Evolutionary conservation across 2,888 invertebrate species (phyloP), one percentile per base, ranked within the genome.

Genomic region (Drosophila limbata): DNA sequence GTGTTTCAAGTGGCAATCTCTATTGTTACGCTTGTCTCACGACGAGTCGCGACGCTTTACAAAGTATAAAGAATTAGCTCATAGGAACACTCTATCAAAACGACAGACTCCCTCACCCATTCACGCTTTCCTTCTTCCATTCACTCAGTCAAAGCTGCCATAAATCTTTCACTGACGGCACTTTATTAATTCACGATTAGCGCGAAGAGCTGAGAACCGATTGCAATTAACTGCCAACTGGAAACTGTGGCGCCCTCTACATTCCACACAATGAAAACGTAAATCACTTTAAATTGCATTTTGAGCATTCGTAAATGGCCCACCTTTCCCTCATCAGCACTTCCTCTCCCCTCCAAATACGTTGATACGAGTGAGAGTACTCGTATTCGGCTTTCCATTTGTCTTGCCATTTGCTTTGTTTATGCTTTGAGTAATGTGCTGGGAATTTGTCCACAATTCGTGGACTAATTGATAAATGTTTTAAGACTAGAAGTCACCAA

Each of bases 171-270:
- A 64, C 62, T 56, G 53, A 63, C 63, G 67, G 50, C 82, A 77
- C 73, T 88, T 88, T 85, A 86, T 85, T 88, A 88, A 85, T 88
- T 81, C 75, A 74, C 86, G 81, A 88, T 85, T 81, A 88, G 75
- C 68, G 69, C 47, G 19, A 21, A 40, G 40, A 37, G 68, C 68
- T 64, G 71, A 64, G 55, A 62, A 64, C 51, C 82, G 65, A 81
- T 87, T 85, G 86, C 83, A 85, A 85, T 85, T 88, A 85, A 82
- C 83, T 83, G 71, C 68, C 81, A 69, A 67, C 87, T 81, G 67
- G 79, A 76, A 73, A 65, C 69, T 66, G 79, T 48, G 59, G 67
- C 42, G 60, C 59, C 65, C 84, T 67, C 62, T 50, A 55, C 68
- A 50, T 45, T 40, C 59, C 52, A 40, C 48, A 55, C 53, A 33